These are phyloP conservation scores for Tangara arthus DNA, from an alignment of 2,797 vertebrate species.

Conservation along the genomic window DNA sequence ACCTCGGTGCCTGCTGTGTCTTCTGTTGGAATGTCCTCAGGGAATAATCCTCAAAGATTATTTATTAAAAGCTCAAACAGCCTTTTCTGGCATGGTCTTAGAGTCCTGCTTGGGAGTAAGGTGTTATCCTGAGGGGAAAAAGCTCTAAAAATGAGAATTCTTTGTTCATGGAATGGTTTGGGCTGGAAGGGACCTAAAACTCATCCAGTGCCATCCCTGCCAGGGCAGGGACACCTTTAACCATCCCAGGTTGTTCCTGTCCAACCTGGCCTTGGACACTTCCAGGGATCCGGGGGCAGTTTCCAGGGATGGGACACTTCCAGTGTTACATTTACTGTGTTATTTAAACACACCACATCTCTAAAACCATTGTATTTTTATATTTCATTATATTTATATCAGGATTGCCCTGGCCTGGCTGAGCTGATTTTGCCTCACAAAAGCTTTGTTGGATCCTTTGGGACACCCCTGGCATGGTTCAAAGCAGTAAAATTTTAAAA, in stretches of 20 bases:
- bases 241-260: fast-evolving
- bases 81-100: not conserved
- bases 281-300: not conserved
- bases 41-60: not conserved
- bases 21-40: not conserved
- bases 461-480: not conserved
- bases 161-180: not conserved
- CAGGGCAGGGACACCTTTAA: not conserved
- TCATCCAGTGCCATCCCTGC: not conserved
- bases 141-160: not conserved
- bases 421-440: not conserved
- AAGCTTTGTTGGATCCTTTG: not conserved
- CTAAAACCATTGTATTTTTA: not conserved
- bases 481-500: not conserved
- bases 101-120: not conserved
- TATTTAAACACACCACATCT: not conserved
- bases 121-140: not conserved
- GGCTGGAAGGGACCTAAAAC: not conserved
- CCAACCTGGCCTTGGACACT: not conserved
- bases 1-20: conserved; percentile 1
- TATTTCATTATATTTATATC: fast-evolving
- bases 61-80: not conserved
- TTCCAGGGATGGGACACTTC: not conserved
- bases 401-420: fast-evolving
- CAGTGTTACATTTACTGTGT: fast-evolving